phyloP scores from a whole-genome alignment of 2,113 vertebrate genomes.

The Ploceus nigricollis region DNA sequence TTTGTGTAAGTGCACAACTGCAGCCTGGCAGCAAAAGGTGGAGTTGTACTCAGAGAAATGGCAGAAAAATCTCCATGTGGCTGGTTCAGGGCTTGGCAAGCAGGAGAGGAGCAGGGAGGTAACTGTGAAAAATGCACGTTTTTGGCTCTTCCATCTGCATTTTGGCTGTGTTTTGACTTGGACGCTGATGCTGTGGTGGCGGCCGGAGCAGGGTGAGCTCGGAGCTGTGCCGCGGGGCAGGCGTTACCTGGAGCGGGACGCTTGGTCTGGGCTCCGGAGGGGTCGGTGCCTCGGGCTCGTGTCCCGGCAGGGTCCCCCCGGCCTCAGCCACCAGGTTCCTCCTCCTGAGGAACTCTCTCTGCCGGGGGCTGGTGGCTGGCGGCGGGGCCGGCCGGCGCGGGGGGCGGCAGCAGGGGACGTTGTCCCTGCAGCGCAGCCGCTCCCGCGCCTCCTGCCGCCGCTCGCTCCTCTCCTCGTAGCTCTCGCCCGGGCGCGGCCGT shows the following conservation, averaged over 20 bases:
- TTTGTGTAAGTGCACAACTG: not conserved
- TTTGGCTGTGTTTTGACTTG: not conserved
- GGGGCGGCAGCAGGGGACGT: conserved; percentile 47
- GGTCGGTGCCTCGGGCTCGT: not conserved
- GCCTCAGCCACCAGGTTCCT: conserved; percentile 28
- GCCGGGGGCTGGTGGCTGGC: conserved; percentile 18
- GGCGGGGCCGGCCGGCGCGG: not conserved
- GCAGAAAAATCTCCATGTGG: not conserved
- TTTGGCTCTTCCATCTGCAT: not conserved
- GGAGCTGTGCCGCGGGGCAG: not conserved
- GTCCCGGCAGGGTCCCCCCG: not conserved
- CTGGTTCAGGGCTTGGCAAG: not conserved
- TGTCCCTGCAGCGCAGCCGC: conserved; percentile 17
- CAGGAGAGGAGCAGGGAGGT: not conserved
- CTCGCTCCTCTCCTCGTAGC: conserved; percentile 72
- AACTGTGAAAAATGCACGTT: not conserved
- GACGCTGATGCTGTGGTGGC: fast-evolving
- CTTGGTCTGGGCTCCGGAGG: not conserved
- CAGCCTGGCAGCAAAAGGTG: not conserved
- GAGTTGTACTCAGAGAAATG: not conserved
- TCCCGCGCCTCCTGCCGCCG: conserved; percentile 65
- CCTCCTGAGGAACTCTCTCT: conserved; percentile 69
- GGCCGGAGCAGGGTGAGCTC: not conserved
- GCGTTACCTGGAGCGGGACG: conserved; percentile 48
- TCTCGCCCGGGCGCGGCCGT: conserved; percentile 28